Percentiles rank a stretch among this genome's conserved stretches.
phyloP scores from a whole-genome alignment of 2,888 invertebrate species.

The Pollenia griseotomentosa region DNA sequence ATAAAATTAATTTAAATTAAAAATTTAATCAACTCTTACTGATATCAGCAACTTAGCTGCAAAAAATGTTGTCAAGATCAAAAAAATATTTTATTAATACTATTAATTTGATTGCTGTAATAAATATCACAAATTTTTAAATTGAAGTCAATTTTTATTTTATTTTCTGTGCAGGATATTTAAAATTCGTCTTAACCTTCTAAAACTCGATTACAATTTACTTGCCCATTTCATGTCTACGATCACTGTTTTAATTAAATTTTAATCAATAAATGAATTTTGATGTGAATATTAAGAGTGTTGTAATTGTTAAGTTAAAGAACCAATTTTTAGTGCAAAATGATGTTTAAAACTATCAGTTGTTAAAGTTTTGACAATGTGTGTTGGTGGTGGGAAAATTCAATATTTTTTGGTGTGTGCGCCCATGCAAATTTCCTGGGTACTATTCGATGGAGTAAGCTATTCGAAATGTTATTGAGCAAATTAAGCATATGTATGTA shows the following conservation, averaged over 20 bases:
- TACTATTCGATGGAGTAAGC: slow-evolving; percentile 2
- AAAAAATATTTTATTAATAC: too few relatives aligned
- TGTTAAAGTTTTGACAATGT: background rate
- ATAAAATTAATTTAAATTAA: too few relatives aligned
- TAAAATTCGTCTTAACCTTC: background rate
- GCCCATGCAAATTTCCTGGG: background rate
- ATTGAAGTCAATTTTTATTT: too few relatives aligned
- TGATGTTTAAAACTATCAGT: background rate
- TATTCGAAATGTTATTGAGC: slow-evolving; percentile 62
- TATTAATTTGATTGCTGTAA: too few relatives aligned
- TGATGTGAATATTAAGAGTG: slow-evolving; percentile 4
- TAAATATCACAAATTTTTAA: too few relatives aligned
- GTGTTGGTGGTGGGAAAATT: slow-evolving; percentile 41
- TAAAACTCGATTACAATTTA: background rate
- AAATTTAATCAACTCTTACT: too few relatives aligned
- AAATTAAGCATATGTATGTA: slow-evolving; percentile 49
- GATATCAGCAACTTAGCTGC: too few relatives aligned
- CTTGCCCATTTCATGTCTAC: background rate
- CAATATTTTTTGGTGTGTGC: background rate
- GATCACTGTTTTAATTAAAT: slow-evolving; percentile 44
- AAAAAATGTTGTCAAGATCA: too few relatives aligned
- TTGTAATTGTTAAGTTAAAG: slow-evolving; percentile 17
- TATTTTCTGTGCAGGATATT: background rate
- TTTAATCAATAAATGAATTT: slow-evolving; percentile 55
- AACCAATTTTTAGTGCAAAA: slow-evolving; percentile 39